These are phyloP conservation scores for Strigamia maritima DNA, from an alignment of 2,888 invertebrate genomes.

Conservation along the genomic window DNA sequence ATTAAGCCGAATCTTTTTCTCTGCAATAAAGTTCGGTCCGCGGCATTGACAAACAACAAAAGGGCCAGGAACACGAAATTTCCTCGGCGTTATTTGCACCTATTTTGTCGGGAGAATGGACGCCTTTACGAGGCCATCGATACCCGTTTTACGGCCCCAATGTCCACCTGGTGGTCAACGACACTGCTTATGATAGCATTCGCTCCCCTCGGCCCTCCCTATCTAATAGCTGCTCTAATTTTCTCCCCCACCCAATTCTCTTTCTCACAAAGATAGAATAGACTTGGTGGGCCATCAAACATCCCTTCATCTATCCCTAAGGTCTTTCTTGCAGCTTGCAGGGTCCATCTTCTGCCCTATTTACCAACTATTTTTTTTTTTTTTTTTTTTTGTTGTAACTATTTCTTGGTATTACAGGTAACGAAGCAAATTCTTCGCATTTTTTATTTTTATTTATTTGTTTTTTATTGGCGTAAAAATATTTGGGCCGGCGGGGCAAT, in stretches of 20 bases:
- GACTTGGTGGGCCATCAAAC: background rate
- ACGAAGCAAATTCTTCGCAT: no score
- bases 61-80: background rate
- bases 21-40: background rate
- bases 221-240: background rate
- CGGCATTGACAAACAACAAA: slow-evolving; percentile 4
- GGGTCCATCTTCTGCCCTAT: background rate
- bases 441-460: no score
- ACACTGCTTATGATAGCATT: background rate
- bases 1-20: no score
- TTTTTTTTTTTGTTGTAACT: no score
- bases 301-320: background rate
- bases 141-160: background rate
- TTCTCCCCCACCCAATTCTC: background rate
- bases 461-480: no score
- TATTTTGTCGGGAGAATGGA: no score
- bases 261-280: background rate
- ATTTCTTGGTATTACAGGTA: no score
- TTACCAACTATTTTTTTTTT: no score
- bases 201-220: background rate
- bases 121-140: background rate
- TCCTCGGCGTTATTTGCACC: no score
- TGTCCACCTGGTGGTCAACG: slow-evolving; percentile 4
- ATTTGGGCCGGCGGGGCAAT: no score
- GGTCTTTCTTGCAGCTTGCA: background rate